Conservation (phyloP, 2,113 vertebrate genomes). For the Fregata magnificens region DNA sequence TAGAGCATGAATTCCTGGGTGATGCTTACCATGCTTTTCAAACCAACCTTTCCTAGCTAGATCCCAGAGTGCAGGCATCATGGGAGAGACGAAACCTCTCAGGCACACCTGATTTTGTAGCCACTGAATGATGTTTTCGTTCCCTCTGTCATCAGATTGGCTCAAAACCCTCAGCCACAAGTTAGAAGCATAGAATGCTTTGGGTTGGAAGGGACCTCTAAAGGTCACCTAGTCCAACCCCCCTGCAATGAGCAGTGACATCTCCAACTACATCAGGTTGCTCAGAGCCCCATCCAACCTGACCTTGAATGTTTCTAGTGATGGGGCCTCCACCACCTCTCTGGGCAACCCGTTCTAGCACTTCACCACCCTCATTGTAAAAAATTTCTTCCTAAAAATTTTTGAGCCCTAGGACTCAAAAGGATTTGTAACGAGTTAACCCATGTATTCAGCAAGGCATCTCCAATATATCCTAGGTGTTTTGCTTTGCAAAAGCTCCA, state of each 20-base stretch:
- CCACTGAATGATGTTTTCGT: not conserved
- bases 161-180: not conserved
- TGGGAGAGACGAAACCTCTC: not conserved
- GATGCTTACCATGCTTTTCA: not conserved
- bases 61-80: not conserved
- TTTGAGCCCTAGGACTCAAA: too few species aligned
- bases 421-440: not conserved
- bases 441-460: not conserved
- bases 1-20: not conserved
- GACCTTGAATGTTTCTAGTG: too few species aligned
- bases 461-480: not conserved
- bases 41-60: not conserved
- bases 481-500: not conserved
- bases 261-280: too few species aligned
- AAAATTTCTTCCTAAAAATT: too few species aligned
- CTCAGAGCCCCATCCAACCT: too few species aligned
- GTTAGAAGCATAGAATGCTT: too few species aligned
- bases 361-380: too few species aligned
- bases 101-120: not conserved
- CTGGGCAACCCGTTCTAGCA: too few species aligned
- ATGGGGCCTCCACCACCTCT: too few species aligned
- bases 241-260: too few species aligned
- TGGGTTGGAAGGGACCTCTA: too few species aligned
- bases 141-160: not conserved
- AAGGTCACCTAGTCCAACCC: too few species aligned